Evolutionary conservation across 1,140 invertebrate genomes (phyloP).

Genomic region (Lanistes nyassanus): DNA sequence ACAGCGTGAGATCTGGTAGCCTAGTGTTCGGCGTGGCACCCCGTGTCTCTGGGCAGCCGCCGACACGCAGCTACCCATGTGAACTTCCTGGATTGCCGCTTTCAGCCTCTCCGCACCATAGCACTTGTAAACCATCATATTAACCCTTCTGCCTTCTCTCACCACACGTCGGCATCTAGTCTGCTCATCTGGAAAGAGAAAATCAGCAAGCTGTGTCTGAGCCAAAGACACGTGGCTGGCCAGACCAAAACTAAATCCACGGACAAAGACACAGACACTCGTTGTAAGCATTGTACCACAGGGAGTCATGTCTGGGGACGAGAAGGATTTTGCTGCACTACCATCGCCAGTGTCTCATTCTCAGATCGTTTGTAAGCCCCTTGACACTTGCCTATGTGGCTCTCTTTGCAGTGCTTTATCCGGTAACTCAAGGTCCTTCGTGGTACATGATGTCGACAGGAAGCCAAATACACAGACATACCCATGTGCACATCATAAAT

Average conservation of each 20-base stretch:
- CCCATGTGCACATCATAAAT: conserved; percentile 16
- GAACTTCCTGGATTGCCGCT: conserved; percentile 12
- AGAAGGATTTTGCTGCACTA: no score
- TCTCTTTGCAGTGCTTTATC: background rate
- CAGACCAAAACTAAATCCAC: no score
- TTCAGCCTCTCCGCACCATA: background rate
- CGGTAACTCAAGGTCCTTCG: background rate
- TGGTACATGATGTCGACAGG: background rate
- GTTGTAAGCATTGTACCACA: no score
- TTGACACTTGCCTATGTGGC: background rate
- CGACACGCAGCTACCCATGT: conserved; percentile 14
- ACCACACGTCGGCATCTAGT: no score
- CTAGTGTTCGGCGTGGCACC: conserved; percentile 7
- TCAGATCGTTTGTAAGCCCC: background rate
- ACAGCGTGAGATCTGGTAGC: conserved; percentile 3
- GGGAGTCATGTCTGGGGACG: no score
- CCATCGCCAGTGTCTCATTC: background rate
- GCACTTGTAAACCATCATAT: background rate
- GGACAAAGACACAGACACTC: no score
- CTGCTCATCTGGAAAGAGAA: no score
- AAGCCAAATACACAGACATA: conserved; percentile 2
- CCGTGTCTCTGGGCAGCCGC: conserved; percentile 4
- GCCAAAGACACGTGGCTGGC: no score
- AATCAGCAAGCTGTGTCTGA: no score
- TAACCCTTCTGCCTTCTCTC: no score